phyloP scores from a whole-genome alignment of 2,888 invertebrate species.

The Furcula furcula region DNA sequence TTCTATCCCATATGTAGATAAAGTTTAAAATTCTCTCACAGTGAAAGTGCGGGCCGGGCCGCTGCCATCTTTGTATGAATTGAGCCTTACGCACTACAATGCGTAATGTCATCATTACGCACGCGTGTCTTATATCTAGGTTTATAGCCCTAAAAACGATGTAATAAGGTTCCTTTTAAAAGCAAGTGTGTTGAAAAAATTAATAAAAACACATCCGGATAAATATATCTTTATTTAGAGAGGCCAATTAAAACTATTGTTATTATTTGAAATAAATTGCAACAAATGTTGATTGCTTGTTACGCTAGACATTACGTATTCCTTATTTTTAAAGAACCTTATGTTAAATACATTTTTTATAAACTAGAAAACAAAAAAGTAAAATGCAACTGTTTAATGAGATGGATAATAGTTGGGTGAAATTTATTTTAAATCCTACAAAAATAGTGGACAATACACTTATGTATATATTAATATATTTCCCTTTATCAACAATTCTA shows the following conservation, averaged over 20 bases:
- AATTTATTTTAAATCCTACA: conserved; percentile 34
- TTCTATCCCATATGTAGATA: no score
- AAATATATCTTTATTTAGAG: conserved; percentile 76
- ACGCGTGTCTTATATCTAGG: no score
- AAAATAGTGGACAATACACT: not conserved
- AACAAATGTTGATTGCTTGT: conserved; percentile 55
- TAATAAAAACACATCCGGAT: conserved; percentile 44
- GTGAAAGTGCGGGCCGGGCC: no score
- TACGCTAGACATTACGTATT: conserved; percentile 44
- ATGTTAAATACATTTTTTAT: conserved; percentile 46
- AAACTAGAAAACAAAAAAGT: conserved; percentile 45
- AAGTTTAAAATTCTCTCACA: no score
- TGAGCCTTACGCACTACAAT: no score
- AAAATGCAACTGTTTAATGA: conserved; percentile 60
- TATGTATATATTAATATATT: not conserved
- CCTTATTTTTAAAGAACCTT: conserved; percentile 57
- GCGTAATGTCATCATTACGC: no score
- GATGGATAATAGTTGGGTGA: conserved; percentile 60
- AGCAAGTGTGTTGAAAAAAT: no score
- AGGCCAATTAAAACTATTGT: conserved; percentile 71
- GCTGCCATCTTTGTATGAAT: no score
- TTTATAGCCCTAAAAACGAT: no score
- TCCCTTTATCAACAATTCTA: no score
- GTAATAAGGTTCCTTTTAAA: no score
- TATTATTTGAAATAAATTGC: conserved; percentile 53